phyloP scores from a whole-genome alignment of 2,888 invertebrate genomes.

The Pammene fasciana region DNA sequence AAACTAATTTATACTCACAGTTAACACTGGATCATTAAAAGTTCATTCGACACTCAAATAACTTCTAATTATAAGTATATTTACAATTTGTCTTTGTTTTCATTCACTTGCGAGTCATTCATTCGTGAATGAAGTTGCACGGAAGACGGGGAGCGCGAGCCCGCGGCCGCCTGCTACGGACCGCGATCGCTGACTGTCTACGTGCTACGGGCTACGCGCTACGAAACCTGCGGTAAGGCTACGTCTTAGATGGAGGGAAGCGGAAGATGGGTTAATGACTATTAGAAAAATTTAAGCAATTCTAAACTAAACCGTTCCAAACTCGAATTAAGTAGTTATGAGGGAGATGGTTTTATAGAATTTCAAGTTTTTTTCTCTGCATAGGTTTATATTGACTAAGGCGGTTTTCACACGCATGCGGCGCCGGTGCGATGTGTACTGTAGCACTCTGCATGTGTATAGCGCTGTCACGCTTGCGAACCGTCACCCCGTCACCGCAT shows the following conservation, averaged over 20 bases:
- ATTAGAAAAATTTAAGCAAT: too few relatives aligned
- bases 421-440: too few relatives aligned
- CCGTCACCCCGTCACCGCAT: too few relatives aligned
- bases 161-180: constrained; percentile 69
- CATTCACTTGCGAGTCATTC: constrained; percentile 35
- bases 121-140: constrained; percentile 39
- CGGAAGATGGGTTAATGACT: constrained; percentile 1
- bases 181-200: constrained; percentile 70
- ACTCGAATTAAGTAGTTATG: too few relatives aligned
- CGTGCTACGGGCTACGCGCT: constrained; percentile 58
- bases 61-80: constrained; percentile 29
- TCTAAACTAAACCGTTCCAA: too few relatives aligned
- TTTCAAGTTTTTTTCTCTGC: too few relatives aligned
- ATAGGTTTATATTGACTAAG: too few relatives aligned
- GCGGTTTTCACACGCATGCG: too few relatives aligned
- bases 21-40: constrained; percentile 35
- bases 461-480: too few relatives aligned
- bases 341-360: neutral
- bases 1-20: constrained; percentile 40
- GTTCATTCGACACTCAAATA: constrained; percentile 17
- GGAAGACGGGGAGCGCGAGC: constrained; percentile 52
- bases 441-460: too few relatives aligned
- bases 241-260: constrained; percentile 39
- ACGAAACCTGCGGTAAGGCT: constrained; percentile 56
- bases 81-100: constrained; percentile 17